Evolutionary conservation across 2,888 invertebrate genomes (phyloP).

Genomic region (Eugnorisma glareosa): DNA sequence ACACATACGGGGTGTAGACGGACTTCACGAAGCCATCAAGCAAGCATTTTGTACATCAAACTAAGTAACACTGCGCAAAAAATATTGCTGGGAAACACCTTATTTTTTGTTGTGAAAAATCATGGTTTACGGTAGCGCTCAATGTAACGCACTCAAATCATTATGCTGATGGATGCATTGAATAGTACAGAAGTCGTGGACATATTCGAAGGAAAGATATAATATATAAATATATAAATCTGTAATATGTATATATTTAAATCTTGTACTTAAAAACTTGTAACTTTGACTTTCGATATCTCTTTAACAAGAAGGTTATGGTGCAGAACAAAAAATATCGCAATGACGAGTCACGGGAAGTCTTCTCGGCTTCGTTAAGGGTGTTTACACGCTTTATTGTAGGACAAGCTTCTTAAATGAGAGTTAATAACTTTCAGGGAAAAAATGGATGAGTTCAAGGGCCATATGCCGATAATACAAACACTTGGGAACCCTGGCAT

Average conservation of each 20-base stretch:
- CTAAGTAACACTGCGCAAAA: background rate
- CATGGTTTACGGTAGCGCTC: background rate
- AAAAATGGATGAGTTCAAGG: slow-evolving; percentile 96
- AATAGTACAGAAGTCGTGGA: background rate
- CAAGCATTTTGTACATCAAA: background rate
- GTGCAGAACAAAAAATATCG: background rate
- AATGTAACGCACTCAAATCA: background rate
- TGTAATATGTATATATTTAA: too few relatives aligned
- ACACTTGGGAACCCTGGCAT: slow-evolving; percentile 98
- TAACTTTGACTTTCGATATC: too few relatives aligned
- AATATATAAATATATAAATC: too few relatives aligned
- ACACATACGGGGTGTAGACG: background rate
- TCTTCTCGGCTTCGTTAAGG: background rate
- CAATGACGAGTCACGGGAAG: background rate
- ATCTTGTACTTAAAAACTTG: background rate
- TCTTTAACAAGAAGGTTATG: too few relatives aligned
- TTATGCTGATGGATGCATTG: background rate
- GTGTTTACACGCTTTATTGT: background rate
- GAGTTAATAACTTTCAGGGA: slow-evolving; percentile 80
- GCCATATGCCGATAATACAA: slow-evolving; percentile 97
- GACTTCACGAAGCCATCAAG: background rate
- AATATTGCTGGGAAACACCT: background rate
- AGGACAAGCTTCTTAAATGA: background rate
- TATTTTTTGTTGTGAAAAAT: background rate
- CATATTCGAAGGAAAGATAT: background rate